Conservation (phyloP, 2,113 vertebrate species). For the Pteruthius melanotis region DNA sequence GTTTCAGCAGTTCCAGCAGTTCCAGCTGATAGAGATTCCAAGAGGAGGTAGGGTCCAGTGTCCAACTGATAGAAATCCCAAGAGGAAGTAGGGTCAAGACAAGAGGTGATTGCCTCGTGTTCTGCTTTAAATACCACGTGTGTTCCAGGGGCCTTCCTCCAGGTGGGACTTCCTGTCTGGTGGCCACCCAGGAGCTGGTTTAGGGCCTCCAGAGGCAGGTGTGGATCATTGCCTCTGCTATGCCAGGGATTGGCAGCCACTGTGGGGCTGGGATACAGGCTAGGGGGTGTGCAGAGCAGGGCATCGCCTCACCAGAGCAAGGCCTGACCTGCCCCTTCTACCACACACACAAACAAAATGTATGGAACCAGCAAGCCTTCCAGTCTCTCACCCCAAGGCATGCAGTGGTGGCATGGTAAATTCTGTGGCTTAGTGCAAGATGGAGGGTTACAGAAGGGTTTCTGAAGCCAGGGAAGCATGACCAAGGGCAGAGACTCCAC, state of each 20-base stretch:
- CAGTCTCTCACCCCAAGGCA: neutral
- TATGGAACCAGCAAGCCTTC: neutral
- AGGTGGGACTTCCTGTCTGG: neutral
- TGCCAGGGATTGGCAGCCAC: no score
- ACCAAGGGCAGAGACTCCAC: neutral
- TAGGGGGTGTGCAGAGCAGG: accelerated
- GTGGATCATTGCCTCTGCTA: accelerated
- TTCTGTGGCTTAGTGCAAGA: neutral
- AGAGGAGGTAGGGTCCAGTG: neutral
- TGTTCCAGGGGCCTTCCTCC: accelerated
- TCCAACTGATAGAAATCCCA: neutral
- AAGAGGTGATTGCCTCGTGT: accelerated
- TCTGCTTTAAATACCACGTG: neutral
- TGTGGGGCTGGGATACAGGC: neutral
- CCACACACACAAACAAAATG: neutral
- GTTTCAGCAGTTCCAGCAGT: neutral
- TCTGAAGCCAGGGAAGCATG: neutral
- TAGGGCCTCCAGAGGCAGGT: neutral
- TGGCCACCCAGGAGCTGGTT: neutral
- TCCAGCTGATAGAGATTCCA: neutral
- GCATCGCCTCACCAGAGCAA: neutral
- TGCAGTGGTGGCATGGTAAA: neutral
- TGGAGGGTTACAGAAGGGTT: neutral
- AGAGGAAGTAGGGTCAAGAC: neutral
- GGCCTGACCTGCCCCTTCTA: neutral